Evolutionary conservation across 2,888 invertebrate species (phyloP), one percentile per base, ranked within the genome.

Genomic region (Branchipolynoe longqiensis): DNA sequence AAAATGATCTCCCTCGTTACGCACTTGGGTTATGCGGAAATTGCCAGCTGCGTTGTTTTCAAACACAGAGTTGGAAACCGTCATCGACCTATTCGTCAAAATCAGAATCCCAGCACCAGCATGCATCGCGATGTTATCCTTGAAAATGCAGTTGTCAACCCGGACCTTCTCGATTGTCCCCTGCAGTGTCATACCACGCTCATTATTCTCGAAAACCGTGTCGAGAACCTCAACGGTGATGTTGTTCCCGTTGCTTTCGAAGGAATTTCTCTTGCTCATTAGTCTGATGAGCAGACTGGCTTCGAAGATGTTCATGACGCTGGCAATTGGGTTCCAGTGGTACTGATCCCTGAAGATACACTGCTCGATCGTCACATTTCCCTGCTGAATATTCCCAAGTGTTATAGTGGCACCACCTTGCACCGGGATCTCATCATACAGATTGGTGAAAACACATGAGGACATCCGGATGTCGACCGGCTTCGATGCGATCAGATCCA

Each of bases 301-400:
- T 31, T 86, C 85, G 73, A 82, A 87, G 8, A 89, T 48, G 84
- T 89, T 89, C 87, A 89, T 87, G 74, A 89, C 83, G 62, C 87
- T 87, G 41, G 86, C 69, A 8, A 89, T 85, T 8, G 87, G 86
- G 36, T 84, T 84, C 59, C 59, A 38, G 84, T 88, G 64, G 4
- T 86, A 73, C 62, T 87, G 88, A 78, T 86, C 82, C 25, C 78
- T 56, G 58, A 88, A 88, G 38, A 69, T 28, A 36, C 85, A 85
- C 48, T 87, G 58, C 4, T 41, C 41, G 28, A 88, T 84, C 8
- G 36, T 48, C 33, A 88, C 74, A 18, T 59, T 59, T 25, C 87
- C 88, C 4, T 33, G 22, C 36, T 62, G 48, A 14, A 40, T 58
- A 28, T 86, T 48, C 4, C 25, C 41, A 14, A 88, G 62, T 8